phyloP scores from a whole-genome alignment of 1,140 invertebrate genomes.

The Papilio dardanus region DNA sequence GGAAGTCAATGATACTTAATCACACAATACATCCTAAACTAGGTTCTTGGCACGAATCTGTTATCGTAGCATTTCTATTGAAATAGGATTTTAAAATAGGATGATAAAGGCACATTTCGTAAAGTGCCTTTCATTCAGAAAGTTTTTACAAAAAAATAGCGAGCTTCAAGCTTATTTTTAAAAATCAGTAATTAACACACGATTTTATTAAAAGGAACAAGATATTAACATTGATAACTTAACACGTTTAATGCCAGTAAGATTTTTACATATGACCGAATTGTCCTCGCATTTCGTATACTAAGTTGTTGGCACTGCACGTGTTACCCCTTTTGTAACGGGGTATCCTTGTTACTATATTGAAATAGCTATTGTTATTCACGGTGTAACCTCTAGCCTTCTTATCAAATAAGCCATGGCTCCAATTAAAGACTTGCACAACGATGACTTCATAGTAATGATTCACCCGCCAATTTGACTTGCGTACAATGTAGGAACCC shows the following conservation, averaged over 20 bases:
- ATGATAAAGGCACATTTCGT: not conserved
- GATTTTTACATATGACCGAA: too few relatives aligned
- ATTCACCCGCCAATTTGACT: conserved; percentile 46
- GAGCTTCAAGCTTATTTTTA: too few relatives aligned
- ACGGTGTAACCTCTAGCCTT: not conserved
- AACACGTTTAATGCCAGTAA: too few relatives aligned
- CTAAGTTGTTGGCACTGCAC: not conserved
- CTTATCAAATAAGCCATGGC: conserved; percentile 50
- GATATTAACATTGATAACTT: too few relatives aligned
- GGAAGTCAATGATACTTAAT: not conserved
- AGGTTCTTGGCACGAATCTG: conserved; percentile 1
- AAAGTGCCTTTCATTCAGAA: too few relatives aligned
- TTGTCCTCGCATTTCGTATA: not conserved
- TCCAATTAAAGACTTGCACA: conserved; percentile 54
- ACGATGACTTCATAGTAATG: conserved; percentile 58
- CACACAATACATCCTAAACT: not conserved
- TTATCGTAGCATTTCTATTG: not conserved
- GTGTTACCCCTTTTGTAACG: not conserved
- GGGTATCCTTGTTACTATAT: not conserved
- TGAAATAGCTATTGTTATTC: conserved; percentile 13
- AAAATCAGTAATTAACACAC: too few relatives aligned
- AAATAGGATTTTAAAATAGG: not conserved
- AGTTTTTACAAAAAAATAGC: too few relatives aligned
- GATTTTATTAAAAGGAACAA: too few relatives aligned
- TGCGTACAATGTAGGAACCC: not conserved